These are phyloP conservation scores for Itoplectis maculator DNA, from an alignment of 2,888 invertebrate species.

Conservation along the genomic window DNA sequence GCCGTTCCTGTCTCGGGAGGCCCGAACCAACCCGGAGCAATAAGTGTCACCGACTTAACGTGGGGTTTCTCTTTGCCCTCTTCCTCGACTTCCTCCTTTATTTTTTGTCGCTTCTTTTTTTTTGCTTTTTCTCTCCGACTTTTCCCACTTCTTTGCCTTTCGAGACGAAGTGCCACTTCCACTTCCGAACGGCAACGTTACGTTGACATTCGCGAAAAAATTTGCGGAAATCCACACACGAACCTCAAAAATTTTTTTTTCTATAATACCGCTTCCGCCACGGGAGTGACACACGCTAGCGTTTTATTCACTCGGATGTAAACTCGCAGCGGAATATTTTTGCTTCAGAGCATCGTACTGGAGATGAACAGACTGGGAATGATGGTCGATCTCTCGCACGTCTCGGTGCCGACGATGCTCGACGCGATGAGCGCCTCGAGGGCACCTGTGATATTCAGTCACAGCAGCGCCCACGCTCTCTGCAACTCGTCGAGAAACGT, in stretches of 20 bases:
- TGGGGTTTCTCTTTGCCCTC: slow-evolving; percentile 50
- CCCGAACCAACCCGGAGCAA: slow-evolving; percentile 71
- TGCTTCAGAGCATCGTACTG: slow-evolving; percentile 85
- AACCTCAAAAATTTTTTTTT: slow-evolving; percentile 21
- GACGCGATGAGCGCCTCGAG: slow-evolving; percentile 85
- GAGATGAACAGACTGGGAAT: slow-evolving; percentile 89
- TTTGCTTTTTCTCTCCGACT: slow-evolving; percentile 10
- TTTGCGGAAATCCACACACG: slow-evolving; percentile 21
- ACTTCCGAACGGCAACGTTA: slow-evolving; percentile 10
- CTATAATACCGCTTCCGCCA: too few species aligned
- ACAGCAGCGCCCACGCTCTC: slow-evolving; percentile 86
- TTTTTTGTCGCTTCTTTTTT: slow-evolving; percentile 34
- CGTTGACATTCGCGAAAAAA: slow-evolving; percentile 4
- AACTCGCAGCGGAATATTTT: slow-evolving; percentile 24
- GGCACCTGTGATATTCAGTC: slow-evolving; percentile 87
- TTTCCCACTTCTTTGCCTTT: slow-evolving; percentile 7
- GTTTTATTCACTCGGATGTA: slow-evolving; percentile 31
- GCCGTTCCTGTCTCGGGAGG: slow-evolving; percentile 39
- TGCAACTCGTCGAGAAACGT: slow-evolving; percentile 87
- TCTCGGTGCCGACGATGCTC: slow-evolving; percentile 86
- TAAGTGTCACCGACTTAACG: slow-evolving; percentile 79
- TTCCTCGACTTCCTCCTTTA: neutral
- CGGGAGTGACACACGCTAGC: slow-evolving; percentile 39
- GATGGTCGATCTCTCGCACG: slow-evolving; percentile 87
- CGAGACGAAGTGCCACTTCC: slow-evolving; percentile 25